Base-by-base conservation (phyloP, 2,113 vertebrate genomes). In the Helogale parvula region DNA sequence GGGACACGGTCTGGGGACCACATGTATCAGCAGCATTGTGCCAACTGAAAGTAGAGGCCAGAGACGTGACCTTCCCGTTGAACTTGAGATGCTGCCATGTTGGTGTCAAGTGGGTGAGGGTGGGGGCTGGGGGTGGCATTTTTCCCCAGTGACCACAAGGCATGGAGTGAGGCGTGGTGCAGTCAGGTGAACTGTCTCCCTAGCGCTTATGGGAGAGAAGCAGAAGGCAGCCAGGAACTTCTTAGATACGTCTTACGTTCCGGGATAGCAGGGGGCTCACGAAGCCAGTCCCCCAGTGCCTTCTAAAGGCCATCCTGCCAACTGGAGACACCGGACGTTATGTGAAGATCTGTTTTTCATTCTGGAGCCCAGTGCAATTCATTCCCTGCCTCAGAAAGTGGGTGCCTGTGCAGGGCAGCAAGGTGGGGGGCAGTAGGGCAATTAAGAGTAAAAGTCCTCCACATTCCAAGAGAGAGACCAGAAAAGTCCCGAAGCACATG, bases 121-220 rank as follows among this genome's bases (percentile, higher is more conserved):
- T 29, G 3, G 65, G 13, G 31, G 35, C 11, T 2, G 5, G 4
- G 13, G 57, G 6, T 25, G 13, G 27, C 10, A 3, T 31, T 1
- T 15, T 13, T 7, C 13, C 54, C 50, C 41, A 63, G 4, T 4
- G 41, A 47, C 54, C n/a, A 2, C 27, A 15, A 2, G 0, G 25
- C 13, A 11, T 5, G 38, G 21, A 3, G 31, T 0, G 2, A 19
- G 11, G 8, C 10, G 2, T 27, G 35, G 16, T n/a, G 4, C 29
- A 7, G 6, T 35, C 50, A 15, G 33, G 16, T 4, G 35, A 60
- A 38, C 33, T 17, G 2, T 29, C 35, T 33, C 76, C 29, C 27
- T 29, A 69, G 60, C 0, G 0, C 23, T 63, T 45, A 3, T 45
- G 15, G 29, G 19, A 8, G 88, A 21, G 15, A 38, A 71, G 50